phyloP scores from a whole-genome alignment of 2,797 vertebrate genomes.

The Acanthiza pusilla region DNA sequence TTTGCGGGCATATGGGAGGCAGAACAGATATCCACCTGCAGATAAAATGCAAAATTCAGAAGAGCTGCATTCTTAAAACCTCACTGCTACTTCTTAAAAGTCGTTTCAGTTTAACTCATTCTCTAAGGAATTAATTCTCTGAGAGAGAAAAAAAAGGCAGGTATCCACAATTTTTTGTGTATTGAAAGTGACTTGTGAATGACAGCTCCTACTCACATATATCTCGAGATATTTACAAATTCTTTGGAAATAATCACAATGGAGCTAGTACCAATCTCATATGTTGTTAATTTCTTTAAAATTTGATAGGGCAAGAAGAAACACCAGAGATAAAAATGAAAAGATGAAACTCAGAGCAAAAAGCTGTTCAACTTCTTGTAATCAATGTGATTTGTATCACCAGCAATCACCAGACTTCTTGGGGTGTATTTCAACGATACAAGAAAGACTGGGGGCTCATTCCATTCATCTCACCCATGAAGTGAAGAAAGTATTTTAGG shows the following conservation, averaged over 20 bases:
- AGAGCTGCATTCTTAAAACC: neutral
- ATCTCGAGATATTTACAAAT: neutral
- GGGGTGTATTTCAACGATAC: neutral
- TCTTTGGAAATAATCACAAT: neutral
- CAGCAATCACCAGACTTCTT: neutral
- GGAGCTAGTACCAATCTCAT: neutral
- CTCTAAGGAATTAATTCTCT: neutral
- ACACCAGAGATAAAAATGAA: neutral
- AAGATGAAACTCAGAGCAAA: neutral
- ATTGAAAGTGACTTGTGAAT: neutral
- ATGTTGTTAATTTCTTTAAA: neutral
- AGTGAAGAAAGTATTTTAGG: neutral
- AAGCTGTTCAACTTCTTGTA: neutral
- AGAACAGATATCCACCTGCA: neutral
- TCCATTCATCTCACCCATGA: neutral
- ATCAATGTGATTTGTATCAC: neutral
- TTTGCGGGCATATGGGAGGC: neutral
- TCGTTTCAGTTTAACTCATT: neutral
- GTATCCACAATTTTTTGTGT: neutral
- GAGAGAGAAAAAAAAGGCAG: neutral
- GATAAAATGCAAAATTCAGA: neutral
- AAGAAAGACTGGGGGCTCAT: neutral
- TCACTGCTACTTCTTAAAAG: neutral
- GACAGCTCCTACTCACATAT: neutral
- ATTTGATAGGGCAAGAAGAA: neutral